These are phyloP conservation scores for Argentina silus DNA, from an alignment of 2,797 vertebrate species.

Conservation along the genomic window DNA sequence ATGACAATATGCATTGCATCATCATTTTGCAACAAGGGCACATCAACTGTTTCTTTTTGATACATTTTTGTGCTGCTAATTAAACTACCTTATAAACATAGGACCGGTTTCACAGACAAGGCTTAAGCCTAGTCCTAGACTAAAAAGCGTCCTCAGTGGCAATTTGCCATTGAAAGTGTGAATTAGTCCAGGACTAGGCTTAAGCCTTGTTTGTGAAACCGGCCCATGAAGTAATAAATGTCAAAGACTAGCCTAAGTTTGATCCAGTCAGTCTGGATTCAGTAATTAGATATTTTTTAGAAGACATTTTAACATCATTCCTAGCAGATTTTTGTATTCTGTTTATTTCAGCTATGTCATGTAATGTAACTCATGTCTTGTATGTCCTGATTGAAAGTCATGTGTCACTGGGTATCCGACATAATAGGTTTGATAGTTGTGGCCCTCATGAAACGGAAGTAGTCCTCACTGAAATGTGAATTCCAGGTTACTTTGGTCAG, in stretches of 20 bases:
- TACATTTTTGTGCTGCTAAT: conserved; percentile 30
- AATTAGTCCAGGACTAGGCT: no score
- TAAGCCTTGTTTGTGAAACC: no score
- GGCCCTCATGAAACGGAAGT: conserved; percentile 48
- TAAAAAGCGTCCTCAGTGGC: no score
- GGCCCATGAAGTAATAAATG: conserved; percentile 41
- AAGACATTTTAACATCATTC: conserved; percentile 40
- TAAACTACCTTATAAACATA: conserved; percentile 32
- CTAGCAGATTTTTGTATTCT: conserved; percentile 44
- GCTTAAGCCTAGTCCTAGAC: no score
- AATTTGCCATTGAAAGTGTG: no score
- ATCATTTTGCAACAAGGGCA: conserved; percentile 38
- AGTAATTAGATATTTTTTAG: conserved; percentile 38
- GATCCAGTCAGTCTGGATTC: conserved; percentile 37
- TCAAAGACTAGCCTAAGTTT: conserved; percentile 30
- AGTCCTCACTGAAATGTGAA: conserved; percentile 25
- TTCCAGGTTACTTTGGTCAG: conserved; percentile 33
- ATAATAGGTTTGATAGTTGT: conserved; percentile 72
- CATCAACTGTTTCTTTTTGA: conserved; percentile 45
- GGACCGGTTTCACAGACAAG: no score
- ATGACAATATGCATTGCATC: conserved; percentile 34
- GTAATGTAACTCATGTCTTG: conserved; percentile 1
- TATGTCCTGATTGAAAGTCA: conserved; percentile 24
- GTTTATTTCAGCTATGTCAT: conserved; percentile 19
- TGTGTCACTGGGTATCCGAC: conserved; percentile 83